Base-by-base conservation (phyloP, 1,140 invertebrate species). In the Rhopalosiphum maidis region DNA sequence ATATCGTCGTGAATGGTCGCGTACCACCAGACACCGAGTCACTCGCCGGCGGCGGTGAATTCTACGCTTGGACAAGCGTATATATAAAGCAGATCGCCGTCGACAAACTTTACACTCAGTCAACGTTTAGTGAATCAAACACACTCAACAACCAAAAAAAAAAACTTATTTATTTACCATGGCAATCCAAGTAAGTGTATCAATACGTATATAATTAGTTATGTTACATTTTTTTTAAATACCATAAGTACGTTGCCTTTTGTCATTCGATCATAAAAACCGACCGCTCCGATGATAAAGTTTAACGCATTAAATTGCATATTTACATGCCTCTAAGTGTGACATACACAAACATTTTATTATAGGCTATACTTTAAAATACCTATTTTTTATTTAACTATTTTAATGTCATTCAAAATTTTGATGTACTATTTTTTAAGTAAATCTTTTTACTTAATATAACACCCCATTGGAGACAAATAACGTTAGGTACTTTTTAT, bases 181-280 rank as follows among this genome's bases (percentile, higher is more conserved):
- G 86, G 86, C 86, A 51, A 51, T 51, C 86, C 48, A 88, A 88
- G 86, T 88, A 51, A 88, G 86, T 88, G 35, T n/a, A n/a, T n/a
- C 30, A n/a, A 15, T 3, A 9, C 60, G 9, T 30, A 68, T 30
- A n/a, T 18, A n/a, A 51, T 18, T 51, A 4, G 9, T n/a, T 77
- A 77, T 25, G 8, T 25, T 85, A 41, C 41, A 41, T 41, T 41
- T 41, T 25, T 77, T 21, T 2, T 18, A 68, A n/a, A 18, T 68
- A 85, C 25, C n/a, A 11, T 68, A 18, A 60, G 55, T 68, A 41
- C 9, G 8, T 11, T 85, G 9, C 22, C 8, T 85, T 85, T 23
- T 11, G 1, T 43, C 21, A 0, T 23, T 25, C 11, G 3, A 41
- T 85, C 9, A 41, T 23, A 43, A 25, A 43, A 25, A 41, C 23